phyloP scores from a whole-genome alignment of 1,140 invertebrate species.

The Papilio machaon region DNA sequence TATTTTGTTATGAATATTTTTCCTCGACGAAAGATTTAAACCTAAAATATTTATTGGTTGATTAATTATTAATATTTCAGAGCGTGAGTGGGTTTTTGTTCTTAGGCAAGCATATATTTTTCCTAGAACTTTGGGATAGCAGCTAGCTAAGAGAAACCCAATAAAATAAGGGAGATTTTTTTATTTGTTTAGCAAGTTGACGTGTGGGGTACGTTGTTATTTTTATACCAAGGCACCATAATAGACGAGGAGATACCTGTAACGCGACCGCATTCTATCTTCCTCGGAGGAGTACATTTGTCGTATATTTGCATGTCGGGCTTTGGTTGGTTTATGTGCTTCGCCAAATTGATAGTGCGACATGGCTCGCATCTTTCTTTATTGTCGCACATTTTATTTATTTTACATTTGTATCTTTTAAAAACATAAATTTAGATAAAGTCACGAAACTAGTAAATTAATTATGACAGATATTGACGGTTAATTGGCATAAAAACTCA shows the following conservation, averaged over 20 bases:
- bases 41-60: too few species aligned
- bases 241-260: conserved; percentile 47
- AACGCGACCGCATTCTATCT: conserved; percentile 57
- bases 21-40: not conserved
- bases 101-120: not conserved
- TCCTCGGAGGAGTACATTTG: conserved; percentile 62
- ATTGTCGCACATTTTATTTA: conserved; percentile 66
- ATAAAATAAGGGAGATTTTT: too few species aligned
- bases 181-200: not conserved
- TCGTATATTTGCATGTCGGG: conserved; percentile 74
- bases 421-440: conserved; percentile 31
- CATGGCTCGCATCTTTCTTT: conserved; percentile 65
- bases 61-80: too few species aligned
- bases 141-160: too few species aligned
- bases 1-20: not conserved
- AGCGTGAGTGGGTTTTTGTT: not conserved
- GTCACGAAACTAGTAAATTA: not conserved
- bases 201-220: not conserved
- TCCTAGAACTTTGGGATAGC: not conserved
- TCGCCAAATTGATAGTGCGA: conserved; percentile 75
- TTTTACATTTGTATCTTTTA: conserved; percentile 34
- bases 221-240: not conserved
- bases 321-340: conserved; percentile 60
- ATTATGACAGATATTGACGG: conserved; percentile 36
- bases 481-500: not conserved